Percentiles rank a stretch among this genome's conserved stretches.
Conservation (phyloP, 2,888 invertebrate species). For the Automeris io region DNA sequence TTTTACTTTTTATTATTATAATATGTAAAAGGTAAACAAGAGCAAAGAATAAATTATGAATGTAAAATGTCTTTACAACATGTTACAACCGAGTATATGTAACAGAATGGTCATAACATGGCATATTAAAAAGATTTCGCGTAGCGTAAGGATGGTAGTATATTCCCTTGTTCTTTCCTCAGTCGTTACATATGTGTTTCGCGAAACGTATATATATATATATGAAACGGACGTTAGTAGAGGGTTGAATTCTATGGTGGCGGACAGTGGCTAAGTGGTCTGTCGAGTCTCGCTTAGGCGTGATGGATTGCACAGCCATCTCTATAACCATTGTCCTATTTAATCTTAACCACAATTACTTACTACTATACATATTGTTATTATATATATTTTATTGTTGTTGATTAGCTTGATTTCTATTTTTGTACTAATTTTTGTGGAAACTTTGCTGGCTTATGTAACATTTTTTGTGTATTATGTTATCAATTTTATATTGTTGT, state of each 20-base stretch:
- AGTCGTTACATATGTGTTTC: slow-evolving; percentile 25
- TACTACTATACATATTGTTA: slow-evolving; percentile 6
- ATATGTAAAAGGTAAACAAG: no score
- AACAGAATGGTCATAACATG: not conserved
- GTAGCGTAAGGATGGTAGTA: slow-evolving; percentile 20
- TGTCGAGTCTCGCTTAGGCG: slow-evolving; percentile 54
- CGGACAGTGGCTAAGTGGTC: slow-evolving; percentile 64
- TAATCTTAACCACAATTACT: slow-evolving; percentile 28
- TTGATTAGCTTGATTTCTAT: no score
- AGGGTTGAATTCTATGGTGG: slow-evolving; percentile 40
- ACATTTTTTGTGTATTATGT: no score
- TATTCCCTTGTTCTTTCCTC: slow-evolving; percentile 32
- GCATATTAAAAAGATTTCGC: not conserved
- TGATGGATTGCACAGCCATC: slow-evolving; percentile 57
- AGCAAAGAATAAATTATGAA: no score
- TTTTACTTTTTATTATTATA: no score
- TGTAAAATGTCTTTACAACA: no score
- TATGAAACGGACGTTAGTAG: slow-evolving; percentile 40
- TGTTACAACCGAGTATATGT: not conserved
- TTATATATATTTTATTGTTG: no score
- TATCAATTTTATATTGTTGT: no score
- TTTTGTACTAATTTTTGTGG: no score
- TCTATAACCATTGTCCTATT: slow-evolving; percentile 40
- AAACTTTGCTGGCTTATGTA: no score
- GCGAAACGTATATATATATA: slow-evolving; percentile 13